A percentile compares a stretch with the other conserved stretches of the same genome.
phyloP scores from a whole-genome alignment of 2,113 vertebrate species.

The Cyanoliseus patagonus region DNA sequence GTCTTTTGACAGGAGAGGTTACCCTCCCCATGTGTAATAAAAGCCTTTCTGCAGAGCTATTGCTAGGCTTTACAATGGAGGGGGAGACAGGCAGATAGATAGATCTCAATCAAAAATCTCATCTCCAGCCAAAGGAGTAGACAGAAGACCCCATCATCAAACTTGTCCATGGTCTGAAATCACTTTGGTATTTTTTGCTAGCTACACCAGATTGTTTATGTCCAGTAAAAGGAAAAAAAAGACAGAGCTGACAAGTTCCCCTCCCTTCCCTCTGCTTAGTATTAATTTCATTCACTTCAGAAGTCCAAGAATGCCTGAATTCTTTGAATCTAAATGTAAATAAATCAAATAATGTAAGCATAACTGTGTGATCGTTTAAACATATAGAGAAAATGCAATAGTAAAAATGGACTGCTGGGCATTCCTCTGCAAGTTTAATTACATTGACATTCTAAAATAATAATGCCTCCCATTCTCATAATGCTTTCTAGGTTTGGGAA shows the following conservation, averaged over 20 bases:
- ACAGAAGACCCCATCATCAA: not conserved
- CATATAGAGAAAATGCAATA: constrained; percentile 37
- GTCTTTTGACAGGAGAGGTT: not conserved
- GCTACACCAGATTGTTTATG: not conserved
- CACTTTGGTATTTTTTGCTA: not conserved
- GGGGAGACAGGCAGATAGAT: too few species aligned
- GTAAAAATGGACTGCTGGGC: constrained; percentile 43
- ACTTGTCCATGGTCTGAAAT: not conserved
- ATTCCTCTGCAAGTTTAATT: constrained; percentile 55
- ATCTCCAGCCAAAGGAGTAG: not conserved
- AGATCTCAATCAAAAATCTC: not conserved
- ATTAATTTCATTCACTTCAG: constrained; percentile 16
- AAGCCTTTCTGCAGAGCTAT: not conserved
- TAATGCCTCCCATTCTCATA: not conserved
- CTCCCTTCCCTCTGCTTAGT: not conserved
- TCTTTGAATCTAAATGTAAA: constrained; percentile 63
- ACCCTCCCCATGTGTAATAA: not conserved
- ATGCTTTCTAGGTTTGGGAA: not conserved
- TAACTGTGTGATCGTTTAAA: constrained; percentile 50
- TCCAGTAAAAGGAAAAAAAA: not conserved
- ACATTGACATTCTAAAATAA: constrained; percentile 48
- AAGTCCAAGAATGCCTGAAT: constrained; percentile 6
- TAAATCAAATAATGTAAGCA: constrained; percentile 25
- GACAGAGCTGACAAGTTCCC: not conserved
- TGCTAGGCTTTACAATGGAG: not conserved